Base-by-base conservation (phyloP, 2,113 vertebrate species). In the Rhegmatorhina hoffmannsi region DNA sequence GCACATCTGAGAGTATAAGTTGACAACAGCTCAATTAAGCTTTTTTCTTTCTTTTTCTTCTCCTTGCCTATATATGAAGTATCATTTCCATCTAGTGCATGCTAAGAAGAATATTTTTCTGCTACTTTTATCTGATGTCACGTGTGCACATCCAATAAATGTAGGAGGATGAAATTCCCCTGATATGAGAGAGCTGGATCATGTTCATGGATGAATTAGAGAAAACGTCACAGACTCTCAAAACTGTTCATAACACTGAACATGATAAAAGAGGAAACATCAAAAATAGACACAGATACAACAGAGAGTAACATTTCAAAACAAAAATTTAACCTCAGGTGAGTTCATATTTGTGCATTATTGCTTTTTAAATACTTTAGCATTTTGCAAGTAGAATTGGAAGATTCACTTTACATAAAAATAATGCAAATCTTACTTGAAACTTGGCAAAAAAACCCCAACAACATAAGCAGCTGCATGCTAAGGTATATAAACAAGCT, bases 91-190 rank as follows among this genome's bases (percentile, higher is more conserved):
- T 62, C n/a, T 53, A 75, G 5, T 21, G 7, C 31, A 33, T 3
- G 6, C 18, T 38, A 15, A 38, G 40, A 55, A 33, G 0, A 34
- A 11, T 20, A 14, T 16, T 59, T 74, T 84, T 64, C 33, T 92
- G 6, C 31, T 59, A 19, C 4, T 50, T 79, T 6, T 44, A 33
- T 17, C 7, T 56, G 40, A 2, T 72, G 19, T 73, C 26, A 25
- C 0, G 11, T 25, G 0, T 43, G 23, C 2, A 1, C 10, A 47
- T 55, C 13, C 21, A 60, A 8, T 52, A 44, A 47, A 64, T 8
- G 14, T 19, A 33, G 13, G 59, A 47, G 11, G 34, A 44, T 44
- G 49, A 59, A 7, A 2, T 43, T 76, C 9, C 15, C 6, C 16
- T 28, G 12, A 5, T 13, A 47, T 20, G 13, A 90, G 9, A 31